Evolutionary conservation across 1,140 invertebrate genomes (phyloP).

Genomic region (Neuroterus valhalla): DNA sequence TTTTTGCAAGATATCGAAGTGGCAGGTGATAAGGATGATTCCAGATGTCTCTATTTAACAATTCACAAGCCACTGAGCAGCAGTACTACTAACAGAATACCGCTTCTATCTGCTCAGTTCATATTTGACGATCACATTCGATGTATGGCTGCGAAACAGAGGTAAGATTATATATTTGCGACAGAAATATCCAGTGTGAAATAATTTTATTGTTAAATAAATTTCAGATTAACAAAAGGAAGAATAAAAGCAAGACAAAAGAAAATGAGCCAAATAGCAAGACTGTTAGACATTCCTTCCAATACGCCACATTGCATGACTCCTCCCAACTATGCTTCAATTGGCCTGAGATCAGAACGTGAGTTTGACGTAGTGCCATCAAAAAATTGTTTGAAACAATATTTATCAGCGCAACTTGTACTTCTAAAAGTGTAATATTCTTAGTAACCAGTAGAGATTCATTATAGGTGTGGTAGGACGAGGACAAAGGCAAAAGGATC

Average conservation of each 20-base stretch:
- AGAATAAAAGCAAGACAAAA: slow-evolving; percentile 95
- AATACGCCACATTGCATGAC: slow-evolving; percentile 77
- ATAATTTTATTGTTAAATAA: slow-evolving; percentile 1
- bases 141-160: slow-evolving; percentile 96
- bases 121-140: slow-evolving; percentile 99
- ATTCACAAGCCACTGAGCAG: slow-evolving; percentile 87
- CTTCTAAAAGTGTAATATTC: slow-evolving; percentile 31
- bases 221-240: slow-evolving; percentile 85
- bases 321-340: slow-evolving; percentile 72
- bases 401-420: slow-evolving; percentile 9
- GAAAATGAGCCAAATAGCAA: slow-evolving; percentile 96
- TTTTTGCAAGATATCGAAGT: slow-evolving; percentile 90
- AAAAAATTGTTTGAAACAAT: neutral
- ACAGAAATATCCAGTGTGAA: slow-evolving; percentile 32
- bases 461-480: slow-evolving; percentile 68
- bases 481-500: slow-evolving; percentile 75
- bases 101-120: slow-evolving; percentile 93
- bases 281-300: slow-evolving; percentile 88
- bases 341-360: slow-evolving; percentile 67
- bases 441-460: neutral
- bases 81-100: slow-evolving; percentile 80
- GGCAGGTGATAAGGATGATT: slow-evolving; percentile 95
- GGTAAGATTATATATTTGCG: slow-evolving; percentile 72
- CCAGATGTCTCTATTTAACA: slow-evolving; percentile 94
- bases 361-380: slow-evolving; percentile 41